phyloP scores from a whole-genome alignment of 1,140 invertebrate species.

The Samia ricini region DNA sequence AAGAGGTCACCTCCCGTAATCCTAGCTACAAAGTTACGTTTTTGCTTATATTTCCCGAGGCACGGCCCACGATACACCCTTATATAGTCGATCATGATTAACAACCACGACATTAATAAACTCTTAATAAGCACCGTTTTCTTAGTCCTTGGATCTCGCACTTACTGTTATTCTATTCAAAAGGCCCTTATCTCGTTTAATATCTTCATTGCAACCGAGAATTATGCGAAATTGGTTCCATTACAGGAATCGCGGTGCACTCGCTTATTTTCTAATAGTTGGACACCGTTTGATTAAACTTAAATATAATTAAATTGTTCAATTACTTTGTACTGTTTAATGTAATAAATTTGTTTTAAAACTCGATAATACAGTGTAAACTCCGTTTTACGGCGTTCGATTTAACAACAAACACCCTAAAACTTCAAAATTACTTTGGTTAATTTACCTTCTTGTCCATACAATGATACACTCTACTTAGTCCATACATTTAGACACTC shows the following conservation, averaged over 20 bases:
- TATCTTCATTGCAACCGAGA: slow-evolving; percentile 38
- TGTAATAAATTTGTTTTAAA: background rate
- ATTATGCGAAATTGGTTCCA: slow-evolving; percentile 15
- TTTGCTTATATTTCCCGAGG: slow-evolving; percentile 45
- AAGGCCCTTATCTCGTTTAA: slow-evolving; percentile 44
- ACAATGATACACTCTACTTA: no score
- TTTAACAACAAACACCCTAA: no score
- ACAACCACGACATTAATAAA: slow-evolving; percentile 65
- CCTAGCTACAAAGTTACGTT: slow-evolving; percentile 60
- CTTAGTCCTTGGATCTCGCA: slow-evolving; percentile 30
- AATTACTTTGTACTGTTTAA: no score
- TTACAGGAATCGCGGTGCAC: slow-evolving; percentile 1
- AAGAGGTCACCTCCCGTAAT: slow-evolving; percentile 61
- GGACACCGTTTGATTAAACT: background rate
- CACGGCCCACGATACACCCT: slow-evolving; percentile 33
- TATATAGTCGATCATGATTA: slow-evolving; percentile 58
- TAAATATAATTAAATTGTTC: no score
- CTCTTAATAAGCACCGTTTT: slow-evolving; percentile 51
- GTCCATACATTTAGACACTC: no score
- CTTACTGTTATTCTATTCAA: slow-evolving; percentile 51
- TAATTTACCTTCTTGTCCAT: no score
- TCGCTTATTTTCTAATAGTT: slow-evolving; percentile 1
- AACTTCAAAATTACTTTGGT: no score
- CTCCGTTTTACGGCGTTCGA: no score
- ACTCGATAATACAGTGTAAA: no score